phyloP scores from a whole-genome alignment of 2,888 invertebrate genomes.

The Salpingus planirostris region DNA sequence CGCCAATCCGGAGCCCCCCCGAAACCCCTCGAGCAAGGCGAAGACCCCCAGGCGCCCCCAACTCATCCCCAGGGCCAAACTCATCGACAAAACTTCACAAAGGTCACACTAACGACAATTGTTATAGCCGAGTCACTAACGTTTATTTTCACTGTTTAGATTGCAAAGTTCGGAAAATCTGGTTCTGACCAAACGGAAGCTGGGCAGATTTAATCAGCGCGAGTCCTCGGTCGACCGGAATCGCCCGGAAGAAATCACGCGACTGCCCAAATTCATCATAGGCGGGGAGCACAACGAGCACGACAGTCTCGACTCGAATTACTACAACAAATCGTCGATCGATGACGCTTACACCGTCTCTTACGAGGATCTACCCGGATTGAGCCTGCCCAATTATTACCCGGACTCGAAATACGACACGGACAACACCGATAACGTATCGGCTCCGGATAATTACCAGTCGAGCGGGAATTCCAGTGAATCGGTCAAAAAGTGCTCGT shows the following conservation, averaged over 20 bases:
- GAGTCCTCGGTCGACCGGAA: too few relatives aligned
- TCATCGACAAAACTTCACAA: conserved; percentile 58
- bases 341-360: conserved; percentile 28
- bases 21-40: conserved; percentile 46
- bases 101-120: too few relatives aligned
- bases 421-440: conserved; percentile 43
- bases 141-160: too few relatives aligned
- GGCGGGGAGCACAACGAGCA: conserved; percentile 40
- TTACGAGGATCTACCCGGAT: conserved; percentile 28
- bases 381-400: conserved; percentile 40
- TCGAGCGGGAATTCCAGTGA: conserved; percentile 31
- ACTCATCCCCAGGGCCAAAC: conserved; percentile 70
- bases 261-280: conserved; percentile 12
- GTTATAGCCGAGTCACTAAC: too few relatives aligned
- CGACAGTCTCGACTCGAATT: conserved; percentile 51
- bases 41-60: conserved; percentile 51
- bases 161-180: too few relatives aligned
- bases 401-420: conserved; percentile 44
- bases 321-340: conserved; percentile 49
- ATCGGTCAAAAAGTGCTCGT: conserved; percentile 37
- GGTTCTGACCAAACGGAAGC: too few relatives aligned
- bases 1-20: conserved; percentile 58
- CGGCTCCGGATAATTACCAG: conserved; percentile 38
- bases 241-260: too few relatives aligned
- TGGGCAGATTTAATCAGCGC: too few relatives aligned